phyloP scores from a whole-genome alignment of 1,140 invertebrate genomes.

The Nasonia giraulti region DNA sequence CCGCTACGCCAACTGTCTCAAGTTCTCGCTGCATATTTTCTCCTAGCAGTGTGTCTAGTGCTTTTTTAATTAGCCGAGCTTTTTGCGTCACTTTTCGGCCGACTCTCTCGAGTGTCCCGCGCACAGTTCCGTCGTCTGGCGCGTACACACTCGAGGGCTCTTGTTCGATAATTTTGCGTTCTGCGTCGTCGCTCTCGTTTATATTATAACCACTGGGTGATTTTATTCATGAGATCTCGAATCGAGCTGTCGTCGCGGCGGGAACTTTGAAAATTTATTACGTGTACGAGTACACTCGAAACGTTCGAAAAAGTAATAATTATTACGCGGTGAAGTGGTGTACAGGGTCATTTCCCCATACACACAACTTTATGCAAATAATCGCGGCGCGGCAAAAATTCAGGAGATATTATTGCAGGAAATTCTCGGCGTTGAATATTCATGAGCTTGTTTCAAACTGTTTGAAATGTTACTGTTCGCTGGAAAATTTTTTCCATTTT shows the following conservation, averaged over 20 bases:
- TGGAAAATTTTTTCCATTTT: not conserved
- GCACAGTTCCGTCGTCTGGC: not conserved
- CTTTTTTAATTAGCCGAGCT: constrained; percentile 7
- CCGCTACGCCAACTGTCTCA: not conserved
- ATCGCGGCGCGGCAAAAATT: not conserved
- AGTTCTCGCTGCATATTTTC: not conserved
- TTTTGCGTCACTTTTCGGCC: not conserved
- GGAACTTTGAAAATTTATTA: not conserved
- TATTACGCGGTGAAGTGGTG: not conserved
- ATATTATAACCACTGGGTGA: not conserved
- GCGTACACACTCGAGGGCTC: not conserved
- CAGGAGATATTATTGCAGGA: not conserved
- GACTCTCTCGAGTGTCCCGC: not conserved
- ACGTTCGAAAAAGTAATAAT: not conserved
- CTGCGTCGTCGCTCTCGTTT: not conserved
- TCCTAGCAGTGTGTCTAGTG: not conserved
- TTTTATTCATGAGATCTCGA: not conserved
- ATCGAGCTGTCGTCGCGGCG: not conserved
- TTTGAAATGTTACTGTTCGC: not conserved
- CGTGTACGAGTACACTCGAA: not conserved
- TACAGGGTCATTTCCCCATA: not conserved
- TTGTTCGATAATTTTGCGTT: not conserved
- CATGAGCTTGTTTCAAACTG: not conserved
- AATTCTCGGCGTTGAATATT: not conserved
- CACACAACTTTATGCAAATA: not conserved